Conservation (phyloP, 2,113 vertebrate species). For the Mobula hypostoma region DNA sequence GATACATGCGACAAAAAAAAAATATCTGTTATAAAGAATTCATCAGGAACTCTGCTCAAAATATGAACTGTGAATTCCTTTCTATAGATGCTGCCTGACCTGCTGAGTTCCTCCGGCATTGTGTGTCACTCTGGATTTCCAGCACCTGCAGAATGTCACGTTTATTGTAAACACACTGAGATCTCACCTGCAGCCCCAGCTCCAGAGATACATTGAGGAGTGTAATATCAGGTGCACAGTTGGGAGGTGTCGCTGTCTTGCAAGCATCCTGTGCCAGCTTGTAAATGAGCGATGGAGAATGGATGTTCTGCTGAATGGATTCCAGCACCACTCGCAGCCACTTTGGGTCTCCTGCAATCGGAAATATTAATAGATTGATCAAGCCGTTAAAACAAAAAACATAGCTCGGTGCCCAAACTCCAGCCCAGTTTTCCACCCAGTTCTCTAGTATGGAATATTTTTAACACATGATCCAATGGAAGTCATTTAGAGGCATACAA, state of each 20-base stretch:
- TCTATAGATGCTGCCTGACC: no score
- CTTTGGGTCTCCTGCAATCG: constrained; percentile 49
- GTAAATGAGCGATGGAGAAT: constrained; percentile 50
- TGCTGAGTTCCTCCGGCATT: no score
- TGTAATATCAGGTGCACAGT: constrained; percentile 42
- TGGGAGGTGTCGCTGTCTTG: constrained; percentile 50
- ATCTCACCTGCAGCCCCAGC: constrained; percentile 50
- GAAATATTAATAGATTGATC: neutral
- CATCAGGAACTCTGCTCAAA: no score
- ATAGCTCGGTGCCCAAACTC: neutral
- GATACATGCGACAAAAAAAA: no score
- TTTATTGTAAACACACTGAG: neutral
- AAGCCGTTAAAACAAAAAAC: neutral
- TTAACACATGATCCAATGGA: neutral
- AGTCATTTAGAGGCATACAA: no score
- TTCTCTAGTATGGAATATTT: neutral
- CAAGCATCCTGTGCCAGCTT: constrained; percentile 55
- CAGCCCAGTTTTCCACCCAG: neutral
- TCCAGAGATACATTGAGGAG: constrained; percentile 53
- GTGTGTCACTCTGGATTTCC: no score
- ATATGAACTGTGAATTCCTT: no score
- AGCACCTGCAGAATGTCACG: no score
- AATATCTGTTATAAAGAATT: no score
- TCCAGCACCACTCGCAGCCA: constrained; percentile 51
- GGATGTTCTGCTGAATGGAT: constrained; percentile 54